Evolutionary conservation across 2,797 vertebrate species (phyloP).

Genomic region (Nyctibius grandis): DNA sequence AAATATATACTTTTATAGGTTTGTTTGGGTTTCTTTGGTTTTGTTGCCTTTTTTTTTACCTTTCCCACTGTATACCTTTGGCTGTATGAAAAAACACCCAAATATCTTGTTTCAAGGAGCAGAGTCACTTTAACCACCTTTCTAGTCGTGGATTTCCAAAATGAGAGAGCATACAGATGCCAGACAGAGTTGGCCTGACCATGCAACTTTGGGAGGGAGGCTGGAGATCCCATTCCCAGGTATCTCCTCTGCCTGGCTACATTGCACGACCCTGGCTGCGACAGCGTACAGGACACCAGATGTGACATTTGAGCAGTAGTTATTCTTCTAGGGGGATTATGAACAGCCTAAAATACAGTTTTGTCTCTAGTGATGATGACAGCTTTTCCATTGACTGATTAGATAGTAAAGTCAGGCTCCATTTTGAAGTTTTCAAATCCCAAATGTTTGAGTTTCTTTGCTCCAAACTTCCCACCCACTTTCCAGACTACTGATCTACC

Average conservation of each 20-base stretch:
- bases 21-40: neutral
- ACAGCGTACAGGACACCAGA: accelerated
- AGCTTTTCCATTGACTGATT: neutral
- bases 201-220: neutral
- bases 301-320: neutral
- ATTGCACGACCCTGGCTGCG: accelerated
- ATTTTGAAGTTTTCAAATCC: neutral
- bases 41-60: neutral
- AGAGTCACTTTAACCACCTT: neutral
- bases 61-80: neutral
- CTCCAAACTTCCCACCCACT: neutral
- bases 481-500: neutral
- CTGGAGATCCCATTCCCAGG: neutral
- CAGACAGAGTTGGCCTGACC: neutral
- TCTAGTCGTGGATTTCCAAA: neutral
- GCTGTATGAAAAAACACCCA: neutral
- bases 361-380: neutral
- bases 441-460: neutral
- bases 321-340: neutral
- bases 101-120: neutral
- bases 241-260: neutral
- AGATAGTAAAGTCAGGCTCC: neutral
- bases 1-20: neutral
- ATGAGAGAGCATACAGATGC: neutral
- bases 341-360: neutral